Evolutionary conservation across 2,888 invertebrate species (phyloP).

Genomic region (Dolichomitus sp.): DNA sequence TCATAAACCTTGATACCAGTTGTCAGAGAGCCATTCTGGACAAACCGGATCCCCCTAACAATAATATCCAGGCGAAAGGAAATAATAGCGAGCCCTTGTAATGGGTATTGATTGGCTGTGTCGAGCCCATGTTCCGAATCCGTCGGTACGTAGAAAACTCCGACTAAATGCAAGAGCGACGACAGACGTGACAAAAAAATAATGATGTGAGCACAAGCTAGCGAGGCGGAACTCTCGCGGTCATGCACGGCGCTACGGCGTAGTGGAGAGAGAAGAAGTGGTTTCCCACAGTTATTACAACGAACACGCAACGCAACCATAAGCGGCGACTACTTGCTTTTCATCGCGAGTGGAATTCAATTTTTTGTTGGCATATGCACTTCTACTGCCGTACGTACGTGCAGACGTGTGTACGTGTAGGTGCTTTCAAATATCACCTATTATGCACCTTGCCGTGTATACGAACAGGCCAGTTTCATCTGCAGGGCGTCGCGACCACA

Average conservation of each 20-base stretch:
- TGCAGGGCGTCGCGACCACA: slow-evolving; percentile 21
- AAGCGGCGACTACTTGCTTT: slow-evolving; percentile 71
- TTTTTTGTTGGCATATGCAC: slow-evolving; percentile 43
- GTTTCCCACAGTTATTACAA: slow-evolving; percentile 73
- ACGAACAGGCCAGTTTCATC: slow-evolving; percentile 57
- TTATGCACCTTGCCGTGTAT: slow-evolving; percentile 70
- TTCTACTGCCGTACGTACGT: background rate
- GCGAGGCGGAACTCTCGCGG: slow-evolving; percentile 62
- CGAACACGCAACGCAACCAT: slow-evolving; percentile 77
- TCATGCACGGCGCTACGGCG: slow-evolving; percentile 35
- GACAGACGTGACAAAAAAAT: slow-evolving; percentile 45
- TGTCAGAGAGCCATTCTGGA: slow-evolving; percentile 7
- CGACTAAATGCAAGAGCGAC: slow-evolving; percentile 7
- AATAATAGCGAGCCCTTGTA: background rate
- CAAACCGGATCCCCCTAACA: slow-evolving; percentile 15
- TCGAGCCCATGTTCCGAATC: too few relatives aligned
- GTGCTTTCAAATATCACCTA: slow-evolving; percentile 64
- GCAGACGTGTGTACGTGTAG: background rate
- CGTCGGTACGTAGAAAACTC: background rate
- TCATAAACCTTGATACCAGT: slow-evolving; percentile 34
- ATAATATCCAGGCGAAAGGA: slow-evolving; percentile 13
- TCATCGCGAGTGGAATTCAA: slow-evolving; percentile 72
- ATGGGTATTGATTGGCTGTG: slow-evolving; percentile 16
- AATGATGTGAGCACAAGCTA: slow-evolving; percentile 56
- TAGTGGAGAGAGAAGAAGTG: slow-evolving; percentile 62